Evolutionary conservation across 1,140 invertebrate species (phyloP), one percentile per base, ranked within the genome.

Genomic region (Diuraphis noxia): DNA sequence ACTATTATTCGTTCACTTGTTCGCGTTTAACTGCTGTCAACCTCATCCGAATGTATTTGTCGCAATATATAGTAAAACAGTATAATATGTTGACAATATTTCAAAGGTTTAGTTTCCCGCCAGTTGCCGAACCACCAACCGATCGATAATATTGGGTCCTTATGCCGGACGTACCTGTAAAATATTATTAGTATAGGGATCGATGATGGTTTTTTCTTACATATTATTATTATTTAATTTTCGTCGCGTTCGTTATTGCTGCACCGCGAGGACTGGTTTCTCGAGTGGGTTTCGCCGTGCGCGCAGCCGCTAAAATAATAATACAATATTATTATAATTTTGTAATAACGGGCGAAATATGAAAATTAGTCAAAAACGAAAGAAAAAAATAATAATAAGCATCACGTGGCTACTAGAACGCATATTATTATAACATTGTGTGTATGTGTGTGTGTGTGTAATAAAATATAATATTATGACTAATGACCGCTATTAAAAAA

Each of bases 401-500:
- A 90, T 72, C 56, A 72, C 87, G 30, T 77, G 88, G 88, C 88
- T 90, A 90, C 88, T 34, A 90, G 88, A 90, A 90, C 56, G 30
- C 56, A 72, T n/a, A 72, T 72, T n/a, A 72, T 72, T 49, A 49
- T 72, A 72, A 72, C 77, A 86, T 49, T 56, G 85, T 56, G 25
- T 46, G 43, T 41, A 25, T 41, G 41, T 41, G 41, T 41, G 43
- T 46, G 43, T 46, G 13, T 46, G 13, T 72, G 13, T 72, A 72
- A 23, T 49, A 49, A 23, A 87, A 72, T 72, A 56, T 88, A 88
- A 79, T 90, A 90, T 90, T 90, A 90, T 90, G 88, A 90, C 72
- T 90, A 90, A 90, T 90, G 77, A 46, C 63, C 4, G 63, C 88
- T 90, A 81, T 90, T 90, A 81, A 90, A 81, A 90, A 82, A 90